Percentiles rank a stretch among this genome's conserved stretches.
Conservation (phyloP, 1,140 invertebrate genomes). For the Nixonia krombeini region DNA sequence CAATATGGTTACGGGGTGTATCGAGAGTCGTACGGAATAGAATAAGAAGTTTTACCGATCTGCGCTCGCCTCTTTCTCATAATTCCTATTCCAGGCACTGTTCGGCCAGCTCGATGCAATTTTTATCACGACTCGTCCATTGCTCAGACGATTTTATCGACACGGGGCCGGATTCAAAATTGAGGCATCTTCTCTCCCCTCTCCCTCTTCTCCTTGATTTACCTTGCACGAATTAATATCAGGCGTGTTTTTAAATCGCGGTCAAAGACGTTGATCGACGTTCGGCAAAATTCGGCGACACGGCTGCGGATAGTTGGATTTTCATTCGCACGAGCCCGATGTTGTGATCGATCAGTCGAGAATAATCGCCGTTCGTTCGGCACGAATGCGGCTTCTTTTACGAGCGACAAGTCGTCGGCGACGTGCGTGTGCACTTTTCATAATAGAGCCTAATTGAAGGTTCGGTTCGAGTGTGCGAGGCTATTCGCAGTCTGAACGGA, state of each 20-base stretch:
- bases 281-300: too few relatives aligned
- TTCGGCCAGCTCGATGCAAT: constrained; percentile 19
- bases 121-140: constrained; percentile 35
- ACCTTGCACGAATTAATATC: too few relatives aligned
- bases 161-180: too few relatives aligned
- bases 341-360: too few relatives aligned
- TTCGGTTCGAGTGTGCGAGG: constrained; percentile 46
- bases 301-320: too few relatives aligned
- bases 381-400: constrained; percentile 28
- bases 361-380: too few relatives aligned
- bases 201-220: too few relatives aligned
- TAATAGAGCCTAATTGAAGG: constrained; percentile 57
- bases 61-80: constrained; percentile 26
- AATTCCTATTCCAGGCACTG: constrained; percentile 23
- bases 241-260: too few relatives aligned
- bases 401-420: constrained; percentile 17
- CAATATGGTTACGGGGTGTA: constrained; percentile 31
- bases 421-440: constrained; percentile 45
- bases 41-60: constrained; percentile 28
- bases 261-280: too few relatives aligned
- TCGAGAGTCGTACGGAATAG: constrained; percentile 9
- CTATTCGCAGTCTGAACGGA: constrained; percentile 56
- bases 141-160: neutral
- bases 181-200: too few relatives aligned
- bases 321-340: too few relatives aligned